Base-by-base conservation (phyloP, 2,888 invertebrate genomes). In the Andrena camellia region DNA sequence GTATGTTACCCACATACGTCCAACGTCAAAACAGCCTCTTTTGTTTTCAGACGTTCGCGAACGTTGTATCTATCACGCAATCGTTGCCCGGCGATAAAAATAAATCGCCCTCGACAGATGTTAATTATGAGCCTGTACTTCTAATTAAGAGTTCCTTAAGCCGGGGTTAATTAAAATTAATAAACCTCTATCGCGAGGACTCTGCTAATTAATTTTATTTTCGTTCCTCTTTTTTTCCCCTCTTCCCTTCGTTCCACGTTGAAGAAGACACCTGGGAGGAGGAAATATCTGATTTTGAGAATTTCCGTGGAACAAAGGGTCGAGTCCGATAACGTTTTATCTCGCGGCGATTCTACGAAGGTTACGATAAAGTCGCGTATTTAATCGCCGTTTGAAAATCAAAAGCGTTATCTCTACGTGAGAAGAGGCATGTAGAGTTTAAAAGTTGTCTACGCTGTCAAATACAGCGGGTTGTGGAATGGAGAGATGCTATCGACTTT, bases 341-440 rank as follows among this genome's bases (percentile, higher is more conserved):
- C 68, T 20, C 1, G 4, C 10, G 17, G 26, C 48, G 29, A 23
- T 3, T 74, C 20, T 50, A 54, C n/a, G 60, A 68, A 72, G 31
- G 64, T 66, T 57, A 63, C 54, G 78, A 75, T 77, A 72, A 66
- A 29, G 33, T 0, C 59, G 23, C 23, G 29, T 13, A 26, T 68
- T 35, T 52, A 62, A 57, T 78, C 77, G 50, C 17, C 33, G 26
- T 17, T n/a, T n/a, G 60, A 59, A 60, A 80, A 73, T 71, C 63
- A 26, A 63, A 48, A 74, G 33, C 33, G 50, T 87, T 87, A 87
- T 87, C 86, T 71, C 73, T 87, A 87, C 87, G 86, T 87, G 85
- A 69, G 82, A 71, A n/a, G 59, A 33, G 60, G 31, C 86, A 87
- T 54, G 67, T 26, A n/a, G 8, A 54, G 63, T 71, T 70, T 60